Conservation (phyloP, 2,888 invertebrate species). For the Drosophila koepferae region DNA sequence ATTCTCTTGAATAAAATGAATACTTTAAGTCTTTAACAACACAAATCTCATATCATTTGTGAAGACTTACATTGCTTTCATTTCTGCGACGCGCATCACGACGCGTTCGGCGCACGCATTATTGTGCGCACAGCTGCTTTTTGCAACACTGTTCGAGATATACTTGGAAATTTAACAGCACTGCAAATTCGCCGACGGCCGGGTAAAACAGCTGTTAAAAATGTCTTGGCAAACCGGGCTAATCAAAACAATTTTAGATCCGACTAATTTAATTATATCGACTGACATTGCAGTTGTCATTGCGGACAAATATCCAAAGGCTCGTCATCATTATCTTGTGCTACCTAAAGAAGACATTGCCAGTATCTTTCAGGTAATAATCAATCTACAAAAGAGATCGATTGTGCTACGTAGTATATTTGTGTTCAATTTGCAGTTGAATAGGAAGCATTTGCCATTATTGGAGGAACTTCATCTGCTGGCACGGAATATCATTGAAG, state of each 20-base stretch:
- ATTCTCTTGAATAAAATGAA: not conserved
- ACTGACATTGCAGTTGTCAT: constrained; percentile 90
- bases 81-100: too few relatives aligned
- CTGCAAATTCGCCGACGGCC: too few relatives aligned
- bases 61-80: not conserved
- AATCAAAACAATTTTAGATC: constrained; percentile 90
- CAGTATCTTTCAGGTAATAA: constrained; percentile 88
- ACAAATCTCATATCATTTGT: not conserved
- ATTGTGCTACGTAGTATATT: not conserved
- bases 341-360: constrained; percentile 90
- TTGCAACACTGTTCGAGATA: constrained; percentile 5
- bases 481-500: constrained; percentile 87
- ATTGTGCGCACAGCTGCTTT: constrained; percentile 8
- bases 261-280: constrained; percentile 88
- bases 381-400: too few relatives aligned
- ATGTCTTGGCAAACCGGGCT: constrained; percentile 89
- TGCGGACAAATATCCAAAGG: constrained; percentile 94
- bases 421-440: constrained; percentile 71
- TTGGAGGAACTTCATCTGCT: constrained; percentile 90
- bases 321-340: constrained; percentile 91
- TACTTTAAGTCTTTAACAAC: not conserved
- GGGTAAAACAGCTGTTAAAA: constrained; percentile 26
- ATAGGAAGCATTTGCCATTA: constrained; percentile 87
- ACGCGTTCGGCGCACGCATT: constrained; percentile 9
- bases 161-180: constrained; percentile 9